These are phyloP conservation scores for Potamilus streckersoni DNA, from an alignment of 1,140 invertebrate species.

Conservation along the genomic window DNA sequence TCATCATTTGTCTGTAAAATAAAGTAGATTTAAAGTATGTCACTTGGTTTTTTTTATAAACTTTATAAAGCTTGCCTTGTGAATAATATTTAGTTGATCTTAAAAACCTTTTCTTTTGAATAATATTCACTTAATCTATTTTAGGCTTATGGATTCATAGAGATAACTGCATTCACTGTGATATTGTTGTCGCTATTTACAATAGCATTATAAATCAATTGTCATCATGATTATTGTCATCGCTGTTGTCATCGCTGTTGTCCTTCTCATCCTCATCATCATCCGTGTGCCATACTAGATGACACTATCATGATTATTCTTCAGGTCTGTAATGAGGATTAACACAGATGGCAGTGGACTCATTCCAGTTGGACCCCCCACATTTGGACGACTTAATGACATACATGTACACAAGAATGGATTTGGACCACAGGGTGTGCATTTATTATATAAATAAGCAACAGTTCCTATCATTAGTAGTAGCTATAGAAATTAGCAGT, in stretches of 20 bases:
- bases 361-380: constrained; percentile 34
- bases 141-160: not conserved
- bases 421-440: constrained; percentile 29
- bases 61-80: too few species aligned
- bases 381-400: constrained; percentile 43
- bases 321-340: constrained; percentile 39
- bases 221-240: too few species aligned
- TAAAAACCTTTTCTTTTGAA: too few species aligned
- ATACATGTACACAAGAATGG: constrained; percentile 47
- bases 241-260: not conserved
- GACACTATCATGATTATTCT: not conserved
- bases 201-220: too few species aligned
- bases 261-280: not conserved
- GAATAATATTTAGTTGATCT: too few species aligned
- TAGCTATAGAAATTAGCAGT: too few species aligned
- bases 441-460: not conserved
- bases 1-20: too few species aligned
- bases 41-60: too few species aligned
- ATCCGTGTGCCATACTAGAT: not conserved
- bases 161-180: not conserved
- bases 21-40: too few species aligned
- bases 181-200: not conserved
- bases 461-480: not conserved
- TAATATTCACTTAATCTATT: too few species aligned
- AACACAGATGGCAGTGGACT: constrained; percentile 25